These are phyloP conservation scores for Denticeps clupeoides DNA, from an alignment of 2,797 vertebrate species.

Conservation along the genomic window DNA sequence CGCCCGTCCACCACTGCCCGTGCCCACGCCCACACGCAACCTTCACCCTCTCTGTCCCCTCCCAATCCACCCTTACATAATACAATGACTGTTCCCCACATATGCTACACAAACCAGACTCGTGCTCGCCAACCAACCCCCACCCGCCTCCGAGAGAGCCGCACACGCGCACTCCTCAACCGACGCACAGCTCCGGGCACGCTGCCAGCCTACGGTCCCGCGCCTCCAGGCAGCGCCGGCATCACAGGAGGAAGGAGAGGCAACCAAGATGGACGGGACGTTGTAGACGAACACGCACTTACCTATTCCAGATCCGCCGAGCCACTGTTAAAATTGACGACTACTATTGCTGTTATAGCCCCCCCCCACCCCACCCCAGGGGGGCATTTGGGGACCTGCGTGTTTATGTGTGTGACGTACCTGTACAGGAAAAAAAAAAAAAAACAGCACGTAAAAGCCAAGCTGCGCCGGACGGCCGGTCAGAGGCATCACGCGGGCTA, in stretches of 20 bases:
- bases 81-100: slow-evolving; percentile 23
- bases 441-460: not conserved
- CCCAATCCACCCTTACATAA: slow-evolving; percentile 21
- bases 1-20: not conserved
- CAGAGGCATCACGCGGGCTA: slow-evolving; percentile 13
- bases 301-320: too few relatives aligned
- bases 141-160: slow-evolving; percentile 8
- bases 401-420: not conserved
- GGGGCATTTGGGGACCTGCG: not conserved
- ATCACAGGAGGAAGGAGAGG: slow-evolving; percentile 25
- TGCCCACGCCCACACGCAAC: not conserved
- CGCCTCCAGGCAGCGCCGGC: slow-evolving; percentile 54
- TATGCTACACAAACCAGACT: slow-evolving; percentile 13
- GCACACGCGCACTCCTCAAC: slow-evolving; percentile 15
- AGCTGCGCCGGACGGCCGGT: slow-evolving; percentile 2
- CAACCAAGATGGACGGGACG: not conserved
- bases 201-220: slow-evolving; percentile 52
- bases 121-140: slow-evolving; percentile 6
- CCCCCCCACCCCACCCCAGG: too few relatives aligned
- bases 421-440: not conserved
- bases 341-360: too few relatives aligned
- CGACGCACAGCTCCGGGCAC: slow-evolving; percentile 46
- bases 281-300: too few relatives aligned
- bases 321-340: too few relatives aligned
- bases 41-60: not conserved